phyloP scores from a whole-genome alignment of 1,140 invertebrate genomes.

The Drosophila teissieri region DNA sequence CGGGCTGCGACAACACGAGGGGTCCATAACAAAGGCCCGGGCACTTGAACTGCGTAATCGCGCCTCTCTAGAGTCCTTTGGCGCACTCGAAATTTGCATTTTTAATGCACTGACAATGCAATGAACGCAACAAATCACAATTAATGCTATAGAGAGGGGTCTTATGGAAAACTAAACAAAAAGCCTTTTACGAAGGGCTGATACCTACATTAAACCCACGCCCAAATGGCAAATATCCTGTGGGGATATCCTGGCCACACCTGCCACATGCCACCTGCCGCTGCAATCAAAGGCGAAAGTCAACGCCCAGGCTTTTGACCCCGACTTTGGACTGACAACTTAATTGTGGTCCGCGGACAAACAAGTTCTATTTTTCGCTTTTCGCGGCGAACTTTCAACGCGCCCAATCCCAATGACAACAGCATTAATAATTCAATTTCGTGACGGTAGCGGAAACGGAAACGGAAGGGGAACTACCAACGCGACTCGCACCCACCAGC shows the following conservation, averaged over 20 bases:
- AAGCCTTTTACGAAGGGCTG: neutral
- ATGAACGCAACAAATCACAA: no score
- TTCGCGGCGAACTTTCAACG: constrained; percentile 62
- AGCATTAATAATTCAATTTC: constrained; percentile 81
- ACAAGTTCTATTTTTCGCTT: constrained; percentile 62
- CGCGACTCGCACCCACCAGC: neutral
- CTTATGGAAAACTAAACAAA: neutral
- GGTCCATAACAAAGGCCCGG: constrained; percentile 45
- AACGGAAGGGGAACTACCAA: constrained; percentile 31
- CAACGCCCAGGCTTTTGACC: constrained; percentile 45
- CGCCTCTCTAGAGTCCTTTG: constrained; percentile 62
- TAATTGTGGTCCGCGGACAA: constrained; percentile 71
- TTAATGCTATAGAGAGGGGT: neutral
- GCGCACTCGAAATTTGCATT: constrained; percentile 70
- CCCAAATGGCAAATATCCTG: constrained; percentile 4
- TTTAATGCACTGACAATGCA: constrained; percentile 65
- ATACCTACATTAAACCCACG: constrained; percentile 12
- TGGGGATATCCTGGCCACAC: constrained; percentile 6
- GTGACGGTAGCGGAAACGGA: constrained; percentile 33
- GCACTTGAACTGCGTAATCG: constrained; percentile 74
- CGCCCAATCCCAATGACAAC: constrained; percentile 71
- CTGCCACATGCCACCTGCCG: constrained; percentile 3
- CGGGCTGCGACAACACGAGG: constrained; percentile 17
- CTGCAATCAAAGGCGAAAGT: constrained; percentile 50
- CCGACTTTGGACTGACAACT: constrained; percentile 56